Evolutionary conservation across 2,888 invertebrate genomes (phyloP).

Genomic region (Dermolepida albohirtum): DNA sequence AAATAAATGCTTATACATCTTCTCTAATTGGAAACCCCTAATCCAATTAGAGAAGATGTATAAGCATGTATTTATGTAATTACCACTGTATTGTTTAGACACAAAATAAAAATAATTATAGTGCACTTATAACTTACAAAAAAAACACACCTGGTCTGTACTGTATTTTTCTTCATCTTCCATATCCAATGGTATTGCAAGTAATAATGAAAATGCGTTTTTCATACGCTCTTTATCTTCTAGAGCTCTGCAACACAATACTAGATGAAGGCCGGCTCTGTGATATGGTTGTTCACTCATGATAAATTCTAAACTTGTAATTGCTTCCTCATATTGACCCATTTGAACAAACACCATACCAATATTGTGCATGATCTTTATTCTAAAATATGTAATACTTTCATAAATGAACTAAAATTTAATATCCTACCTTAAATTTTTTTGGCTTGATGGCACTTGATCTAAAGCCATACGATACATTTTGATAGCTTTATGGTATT

Average conservation of each 20-base stretch:
- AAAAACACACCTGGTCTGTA: slow-evolving; percentile 59
- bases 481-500: slow-evolving; percentile 95
- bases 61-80: too few species aligned
- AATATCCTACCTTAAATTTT: slow-evolving; percentile 81
- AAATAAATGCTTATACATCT: too few species aligned
- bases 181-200: slow-evolving; percentile 87
- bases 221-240: slow-evolving; percentile 95
- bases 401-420: not conserved
- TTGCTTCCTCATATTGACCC: slow-evolving; percentile 96
- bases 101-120: not conserved
- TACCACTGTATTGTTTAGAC: too few species aligned
- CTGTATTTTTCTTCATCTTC: slow-evolving; percentile 83
- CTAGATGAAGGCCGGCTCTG: slow-evolving; percentile 83
- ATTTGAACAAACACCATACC: slow-evolving; percentile 94
- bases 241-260: slow-evolving; percentile 88
- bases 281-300: slow-evolving; percentile 94
- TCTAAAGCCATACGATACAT: slow-evolving; percentile 99
- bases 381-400: slow-evolving; percentile 67
- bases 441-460: slow-evolving; percentile 93
- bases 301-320: slow-evolving; percentile 96
- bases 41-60: not conserved
- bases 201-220: slow-evolving; percentile 88
- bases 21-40: too few species aligned
- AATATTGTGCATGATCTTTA: slow-evolving; percentile 98
- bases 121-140: too few species aligned